These are phyloP conservation scores for Ephestia elutella DNA, from an alignment of 1,140 invertebrate species.

Conservation along the genomic window DNA sequence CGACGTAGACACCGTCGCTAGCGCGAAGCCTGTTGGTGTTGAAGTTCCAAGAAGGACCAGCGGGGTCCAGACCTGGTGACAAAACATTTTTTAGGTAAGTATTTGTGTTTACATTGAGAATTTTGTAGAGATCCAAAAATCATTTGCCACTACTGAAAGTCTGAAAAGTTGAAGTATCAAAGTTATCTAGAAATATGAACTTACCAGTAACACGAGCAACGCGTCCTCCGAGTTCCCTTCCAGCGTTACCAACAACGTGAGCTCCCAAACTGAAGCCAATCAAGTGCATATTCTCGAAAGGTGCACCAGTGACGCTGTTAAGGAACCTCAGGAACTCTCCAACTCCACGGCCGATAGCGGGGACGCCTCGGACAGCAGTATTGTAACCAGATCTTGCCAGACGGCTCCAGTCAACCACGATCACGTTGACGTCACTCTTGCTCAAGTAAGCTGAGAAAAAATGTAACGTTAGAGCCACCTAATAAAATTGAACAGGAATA, in stretches of 20 bases:
- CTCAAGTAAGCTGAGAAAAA: conserved; percentile 14
- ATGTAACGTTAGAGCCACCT: too few species aligned
- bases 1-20: conserved; percentile 76
- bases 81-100: too few species aligned
- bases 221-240: conserved; percentile 28
- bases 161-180: too few species aligned
- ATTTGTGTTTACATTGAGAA: too few species aligned
- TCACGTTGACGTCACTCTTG: conserved; percentile 38
- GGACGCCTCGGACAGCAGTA: conserved; percentile 33
- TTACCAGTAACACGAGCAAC: conserved; percentile 33
- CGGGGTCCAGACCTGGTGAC: conserved; percentile 33
- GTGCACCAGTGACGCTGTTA: conserved; percentile 8
- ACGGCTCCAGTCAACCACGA: conserved; percentile 39
- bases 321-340: conserved; percentile 63
- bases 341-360: conserved; percentile 37
- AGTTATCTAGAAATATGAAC: too few species aligned
- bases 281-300: conserved; percentile 78
- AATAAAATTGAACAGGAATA: too few species aligned
- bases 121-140: too few species aligned
- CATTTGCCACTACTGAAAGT: too few species aligned
- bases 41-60: conserved; percentile 33
- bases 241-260: conserved; percentile 89
- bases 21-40: conserved; percentile 25
- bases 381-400: conserved; percentile 32
- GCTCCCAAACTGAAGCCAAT: conserved; percentile 91